A percentile compares a stretch with the other conserved stretches of the same genome.
Conservation (phyloP, 2,797 vertebrate genomes). For the Lepilemur septentrionalis region DNA sequence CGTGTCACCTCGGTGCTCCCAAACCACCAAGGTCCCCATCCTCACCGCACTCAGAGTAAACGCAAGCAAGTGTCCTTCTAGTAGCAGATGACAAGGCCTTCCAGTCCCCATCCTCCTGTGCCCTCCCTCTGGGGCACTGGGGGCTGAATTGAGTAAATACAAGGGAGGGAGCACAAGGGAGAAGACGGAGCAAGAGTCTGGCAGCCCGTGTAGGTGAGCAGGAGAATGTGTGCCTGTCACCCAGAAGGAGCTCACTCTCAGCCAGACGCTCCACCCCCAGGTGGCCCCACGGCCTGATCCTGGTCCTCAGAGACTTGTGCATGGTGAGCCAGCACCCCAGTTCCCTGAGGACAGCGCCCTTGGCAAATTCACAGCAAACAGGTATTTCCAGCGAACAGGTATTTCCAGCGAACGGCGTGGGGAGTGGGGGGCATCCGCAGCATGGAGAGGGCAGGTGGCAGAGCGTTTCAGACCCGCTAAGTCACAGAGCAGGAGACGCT, state of each 20-base stretch:
- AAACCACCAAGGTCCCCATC: neutral
- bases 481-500: neutral
- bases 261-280: neutral
- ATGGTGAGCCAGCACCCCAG: neutral
- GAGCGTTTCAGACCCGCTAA: neutral
- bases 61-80: neutral
- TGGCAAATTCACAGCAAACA: neutral
- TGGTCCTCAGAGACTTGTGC: neutral
- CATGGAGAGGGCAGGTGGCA: too few species aligned
- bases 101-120: neutral
- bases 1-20: rapidly evolving
- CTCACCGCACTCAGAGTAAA: neutral
- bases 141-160: neutral
- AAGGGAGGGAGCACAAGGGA: neutral
- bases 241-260: neutral
- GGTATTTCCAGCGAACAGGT: neutral
- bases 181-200: neutral
- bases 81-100: neutral
- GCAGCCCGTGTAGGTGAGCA: neutral
- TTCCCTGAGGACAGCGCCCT: neutral
- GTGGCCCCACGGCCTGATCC: neutral
- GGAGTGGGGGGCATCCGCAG: rapidly evolving
- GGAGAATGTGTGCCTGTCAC: neutral
- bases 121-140: neutral
- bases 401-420: neutral